A percentile compares a stretch with the other conserved stretches of the same genome.
Conservation (phyloP, 1,140 invertebrate species). For the Mycetomoellerius zeteki region DNA sequence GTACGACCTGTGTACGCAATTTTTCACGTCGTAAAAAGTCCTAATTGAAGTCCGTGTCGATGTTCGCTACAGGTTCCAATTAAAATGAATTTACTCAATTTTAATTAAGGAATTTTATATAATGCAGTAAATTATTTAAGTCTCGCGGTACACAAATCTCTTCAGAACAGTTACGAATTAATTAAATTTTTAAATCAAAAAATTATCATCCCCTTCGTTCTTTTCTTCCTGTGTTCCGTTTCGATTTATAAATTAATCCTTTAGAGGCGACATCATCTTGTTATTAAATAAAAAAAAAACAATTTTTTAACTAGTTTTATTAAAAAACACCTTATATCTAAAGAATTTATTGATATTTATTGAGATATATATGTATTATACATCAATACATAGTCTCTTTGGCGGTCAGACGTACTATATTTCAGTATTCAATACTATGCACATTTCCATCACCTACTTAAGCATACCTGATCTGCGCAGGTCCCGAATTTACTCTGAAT, state of each 20-base stretch:
- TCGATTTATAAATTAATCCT: neutral
- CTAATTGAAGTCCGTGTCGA: slow-evolving; percentile 1
- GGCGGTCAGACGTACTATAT: too few relatives aligned
- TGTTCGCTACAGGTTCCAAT: neutral
- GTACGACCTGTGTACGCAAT: neutral
- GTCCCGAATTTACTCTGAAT: too few relatives aligned
- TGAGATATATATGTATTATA: too few relatives aligned
- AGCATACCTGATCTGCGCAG: too few relatives aligned
- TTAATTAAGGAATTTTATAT: slow-evolving; percentile 21
- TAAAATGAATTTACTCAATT: neutral
- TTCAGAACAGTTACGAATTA: slow-evolving; percentile 16
- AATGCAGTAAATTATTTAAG: neutral
- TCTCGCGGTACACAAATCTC: neutral
- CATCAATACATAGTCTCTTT: too few relatives aligned
- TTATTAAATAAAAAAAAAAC: too few relatives aligned
- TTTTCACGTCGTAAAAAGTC: neutral
- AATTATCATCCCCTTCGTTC: neutral
- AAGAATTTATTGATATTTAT: too few relatives aligned
- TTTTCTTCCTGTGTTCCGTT: neutral
- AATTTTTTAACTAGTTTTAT: too few relatives aligned
- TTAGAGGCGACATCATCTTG: too few relatives aligned
- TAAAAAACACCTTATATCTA: too few relatives aligned
- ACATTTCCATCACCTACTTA: too few relatives aligned
- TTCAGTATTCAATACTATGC: too few relatives aligned
- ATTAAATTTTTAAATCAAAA: slow-evolving; percentile 1